phyloP scores from a whole-genome alignment of 1,140 invertebrate species.

The Zaprionus ornatus region DNA sequence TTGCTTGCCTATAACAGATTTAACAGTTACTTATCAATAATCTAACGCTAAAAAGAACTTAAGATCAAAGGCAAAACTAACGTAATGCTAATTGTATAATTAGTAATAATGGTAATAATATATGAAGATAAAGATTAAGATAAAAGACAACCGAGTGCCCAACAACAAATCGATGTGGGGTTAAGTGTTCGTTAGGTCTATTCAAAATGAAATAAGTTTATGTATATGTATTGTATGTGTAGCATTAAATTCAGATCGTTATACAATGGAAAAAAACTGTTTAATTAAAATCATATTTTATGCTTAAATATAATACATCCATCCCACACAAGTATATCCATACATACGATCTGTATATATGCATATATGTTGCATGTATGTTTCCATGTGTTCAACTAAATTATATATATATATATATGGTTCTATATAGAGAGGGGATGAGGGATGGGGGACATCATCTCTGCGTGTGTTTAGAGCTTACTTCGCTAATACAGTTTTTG shows the following conservation, averaged over 20 bases:
- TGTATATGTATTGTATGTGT: constrained; percentile 3
- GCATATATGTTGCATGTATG: background rate
- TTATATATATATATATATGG: constrained; percentile 7
- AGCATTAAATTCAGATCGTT: constrained; percentile 15
- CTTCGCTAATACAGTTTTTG: constrained; percentile 42
- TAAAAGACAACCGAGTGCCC: background rate
- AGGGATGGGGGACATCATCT: background rate
- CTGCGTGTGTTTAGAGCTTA: constrained; percentile 10
- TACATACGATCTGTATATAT: background rate
- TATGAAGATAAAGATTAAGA: background rate
- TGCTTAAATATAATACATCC: background rate
- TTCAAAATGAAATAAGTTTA: constrained; percentile 1
- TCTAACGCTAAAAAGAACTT: background rate
- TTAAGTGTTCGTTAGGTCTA: background rate
- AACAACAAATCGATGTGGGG: background rate
- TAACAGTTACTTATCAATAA: constrained; percentile 18
- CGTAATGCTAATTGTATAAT: background rate
- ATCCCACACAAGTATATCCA: background rate
- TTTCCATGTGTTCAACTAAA: constrained; percentile 2
- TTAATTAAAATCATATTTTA: constrained; percentile 27
- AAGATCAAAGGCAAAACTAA: constrained; percentile 17
- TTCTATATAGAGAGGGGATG: background rate
- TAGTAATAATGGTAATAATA: constrained; percentile 10
- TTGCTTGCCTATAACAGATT: constrained; percentile 10
- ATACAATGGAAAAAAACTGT: constrained; percentile 18